phyloP scores from a whole-genome alignment of 2,113 vertebrate species.

The Nesoenas mayeri region DNA sequence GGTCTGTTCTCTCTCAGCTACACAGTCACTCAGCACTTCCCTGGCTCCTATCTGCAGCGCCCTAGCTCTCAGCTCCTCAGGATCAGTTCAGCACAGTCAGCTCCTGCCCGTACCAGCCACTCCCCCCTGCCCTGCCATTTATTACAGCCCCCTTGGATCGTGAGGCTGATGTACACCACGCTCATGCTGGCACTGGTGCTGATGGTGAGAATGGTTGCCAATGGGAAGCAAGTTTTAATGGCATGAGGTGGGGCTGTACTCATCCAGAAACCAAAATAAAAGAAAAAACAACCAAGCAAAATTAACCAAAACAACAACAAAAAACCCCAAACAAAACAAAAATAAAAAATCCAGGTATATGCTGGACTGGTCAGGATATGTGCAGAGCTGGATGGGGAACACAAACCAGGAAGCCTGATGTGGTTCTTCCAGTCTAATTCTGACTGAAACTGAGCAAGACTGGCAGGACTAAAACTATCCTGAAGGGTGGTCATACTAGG shows the following conservation, averaged over 20 bases:
- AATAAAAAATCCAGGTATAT: background rate
- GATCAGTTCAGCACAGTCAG: slow-evolving; percentile 14
- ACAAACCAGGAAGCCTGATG: background rate
- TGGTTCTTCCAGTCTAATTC: background rate
- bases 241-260: background rate
- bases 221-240: background rate
- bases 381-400: background rate
- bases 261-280: background rate
- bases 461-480: background rate
- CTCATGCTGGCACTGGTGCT: background rate
- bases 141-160: background rate
- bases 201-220: background rate
- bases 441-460: background rate
- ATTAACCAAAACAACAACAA: too few species aligned
- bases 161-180: background rate
- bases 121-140: background rate
- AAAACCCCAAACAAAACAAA: too few species aligned
- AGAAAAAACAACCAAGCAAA: too few species aligned
- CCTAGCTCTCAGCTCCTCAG: slow-evolving; percentile 16
- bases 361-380: background rate
- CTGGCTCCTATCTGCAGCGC: background rate
- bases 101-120: background rate
- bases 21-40: slow-evolving; percentile 53
- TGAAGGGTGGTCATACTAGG: background rate
- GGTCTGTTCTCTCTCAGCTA: slow-evolving; percentile 53